Base-by-base conservation (phyloP, 1,140 invertebrate genomes). In the Ooceraea biroi region DNA sequence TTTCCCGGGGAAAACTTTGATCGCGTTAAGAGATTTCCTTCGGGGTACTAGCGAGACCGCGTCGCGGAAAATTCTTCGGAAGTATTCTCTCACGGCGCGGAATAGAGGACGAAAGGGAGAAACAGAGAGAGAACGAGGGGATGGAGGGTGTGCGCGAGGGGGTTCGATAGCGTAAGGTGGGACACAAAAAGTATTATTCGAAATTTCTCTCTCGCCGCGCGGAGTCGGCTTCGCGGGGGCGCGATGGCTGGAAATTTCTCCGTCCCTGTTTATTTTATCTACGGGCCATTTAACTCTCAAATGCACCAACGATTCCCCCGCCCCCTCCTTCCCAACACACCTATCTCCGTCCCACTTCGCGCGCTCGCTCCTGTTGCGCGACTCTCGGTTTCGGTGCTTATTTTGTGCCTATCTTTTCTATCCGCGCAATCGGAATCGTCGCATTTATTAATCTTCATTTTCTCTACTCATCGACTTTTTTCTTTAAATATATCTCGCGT, bases 261-360 rank as follows among this genome's bases (percentile, higher is more conserved):
- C 66, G 50, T 58, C 17, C 69, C 55, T 88, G 88, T 89, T 90
- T 88, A 89, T 92, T 90, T 86, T 86, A 87, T 89, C 74, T 83
- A 87, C 85, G 87, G 87, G 78, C 88, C 89, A 92, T 91, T 90
- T 91, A 91, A 91, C 90, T 89, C 91, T 87, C 88, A 88, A 91
- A 91, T 89, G 83, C 83, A 80, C 83, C 52, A 85, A 84, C 85
- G 72, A 90, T 91, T 91, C 85, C 83, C 80, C 63, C 61, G 55
- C n/a, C n/a, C n/a, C n/a, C n/a, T n/a, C n/a, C n/a, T n/a, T n/a
- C n/a, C n/a, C n/a, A n/a, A n/a, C n/a, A n/a, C 46, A 14, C 25
- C 66, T 60, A 73, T 86, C 73, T 60, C 44, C 66, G 72, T 48
- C 36, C 58, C 52, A 66, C 66, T 69, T 83, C 52, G 55, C 68